Conservation (phyloP, 2,113 vertebrate species). For the Syrrhaptes paradoxus region DNA sequence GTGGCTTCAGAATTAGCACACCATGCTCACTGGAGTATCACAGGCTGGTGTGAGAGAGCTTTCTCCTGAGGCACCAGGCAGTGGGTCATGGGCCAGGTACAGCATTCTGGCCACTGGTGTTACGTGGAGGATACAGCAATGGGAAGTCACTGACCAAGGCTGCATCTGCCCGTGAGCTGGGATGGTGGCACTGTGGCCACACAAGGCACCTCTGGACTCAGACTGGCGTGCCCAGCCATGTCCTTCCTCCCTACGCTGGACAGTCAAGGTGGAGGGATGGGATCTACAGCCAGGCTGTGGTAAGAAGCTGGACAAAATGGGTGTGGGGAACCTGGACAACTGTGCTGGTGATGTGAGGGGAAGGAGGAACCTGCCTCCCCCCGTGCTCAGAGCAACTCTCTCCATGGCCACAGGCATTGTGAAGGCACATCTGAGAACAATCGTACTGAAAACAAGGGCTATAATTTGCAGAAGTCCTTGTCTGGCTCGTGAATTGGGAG, state of each 20-base stretch:
- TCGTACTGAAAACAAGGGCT: not conserved
- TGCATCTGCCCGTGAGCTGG: not conserved
- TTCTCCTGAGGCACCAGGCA: not conserved
- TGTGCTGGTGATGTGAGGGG: not conserved
- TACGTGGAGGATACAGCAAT: fast-evolving
- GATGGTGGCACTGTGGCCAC: not conserved
- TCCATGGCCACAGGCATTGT: not conserved
- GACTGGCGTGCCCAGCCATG: not conserved
- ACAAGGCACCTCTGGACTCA: not conserved
- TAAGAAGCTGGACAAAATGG: not conserved
- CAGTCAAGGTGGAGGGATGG: not conserved
- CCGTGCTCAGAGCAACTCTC: not conserved
- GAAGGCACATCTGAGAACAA: not conserved
- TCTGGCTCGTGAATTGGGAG: not conserved
- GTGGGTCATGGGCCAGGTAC: not conserved
- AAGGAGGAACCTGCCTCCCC: not conserved
- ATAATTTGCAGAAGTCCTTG: not conserved
- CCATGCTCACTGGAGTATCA: not conserved
- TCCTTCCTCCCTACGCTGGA: not conserved
- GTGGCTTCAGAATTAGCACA: not conserved
- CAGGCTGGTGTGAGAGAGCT: not conserved
- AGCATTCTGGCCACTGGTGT: not conserved
- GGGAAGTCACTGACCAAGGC: not conserved
- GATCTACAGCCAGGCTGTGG: not conserved
- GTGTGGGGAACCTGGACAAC: not conserved